Evolutionary conservation across 2,797 vertebrate genomes (phyloP), one percentile per base, ranked within the genome.

Genomic region (Myotis myotis): DNA sequence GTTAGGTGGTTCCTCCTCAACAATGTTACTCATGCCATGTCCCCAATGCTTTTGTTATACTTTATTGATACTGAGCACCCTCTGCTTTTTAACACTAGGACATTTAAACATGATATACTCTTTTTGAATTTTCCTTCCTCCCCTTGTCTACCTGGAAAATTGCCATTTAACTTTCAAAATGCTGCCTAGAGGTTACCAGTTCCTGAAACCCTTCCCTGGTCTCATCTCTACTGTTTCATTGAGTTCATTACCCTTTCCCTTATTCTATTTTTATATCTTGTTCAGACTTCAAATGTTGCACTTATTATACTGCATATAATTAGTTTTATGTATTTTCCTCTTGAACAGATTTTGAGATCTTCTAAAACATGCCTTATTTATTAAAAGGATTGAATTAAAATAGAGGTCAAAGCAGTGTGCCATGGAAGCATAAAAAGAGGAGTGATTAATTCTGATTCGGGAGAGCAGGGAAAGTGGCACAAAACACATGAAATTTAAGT

Each of bases 331-430:
- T 89, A 41, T 23, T 94, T 95, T 60, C 57, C 25, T 85, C 33
- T 30, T 53, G 22, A 94, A 70, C 1, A 80, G 62, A 25, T 38
- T 60, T 93, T 81, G 38, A 86, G 41, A 91, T 55, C 11, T 36
- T 94, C 89, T 72, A 51, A 71, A 89, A 51, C 15, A 72, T 57
- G 57, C 2, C 6, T 89, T 66, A 83, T 64, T 75, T 90, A 44
- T 78, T 91, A 44, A 80, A 91, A 91, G 17, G 23, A 70, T 83
- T 91, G n/a, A 95, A 78, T 64, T 92, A 93, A 92, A 95, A 91
- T 68, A 71, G 15, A 64, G 6, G 62, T 96, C 85, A 90, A 95
- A 88, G 22, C 16, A 84, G 70, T 92, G 89, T 36, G 22, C 30
- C 22, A 10, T 60, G 15, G 55, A 95, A 92, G 70, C 49, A 68